Base-by-base conservation (phyloP, 1,140 invertebrate genomes). In the Glossosoma conforme region DNA sequence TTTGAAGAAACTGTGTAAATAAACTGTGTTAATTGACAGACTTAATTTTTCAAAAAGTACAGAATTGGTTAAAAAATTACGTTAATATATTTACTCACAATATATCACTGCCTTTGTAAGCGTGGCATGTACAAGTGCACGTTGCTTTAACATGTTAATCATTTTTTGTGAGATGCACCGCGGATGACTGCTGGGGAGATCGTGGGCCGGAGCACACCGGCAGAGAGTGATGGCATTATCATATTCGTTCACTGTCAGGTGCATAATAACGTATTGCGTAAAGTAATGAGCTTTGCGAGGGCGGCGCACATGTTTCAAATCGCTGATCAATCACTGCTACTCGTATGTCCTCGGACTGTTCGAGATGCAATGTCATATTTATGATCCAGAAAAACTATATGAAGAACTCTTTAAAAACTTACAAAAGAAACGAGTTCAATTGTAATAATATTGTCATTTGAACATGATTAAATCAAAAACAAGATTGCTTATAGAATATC, bases 81-180 rank as follows among this genome's bases (percentile, higher is more conserved):
- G n/a, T n/a, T n/a, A n/a, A n/a, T n/a, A 41, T 9, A 9, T 9
- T 41, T 17, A 20, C 38, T 41, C 17, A 21, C 8, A 20, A 5
- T 17, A 41, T 17, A 21, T 14, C 13, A 2, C 46, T 11, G 15
- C 20, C 35, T n/a, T 20, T 48, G 46, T 48, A 36, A 40, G 22
- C 36, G 24, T 8, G 10, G 9, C 22, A n/a, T 15, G 21, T 24
- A 18, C 22, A 20, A n/a, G 18, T 20, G 11, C 38, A 8, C 14
- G 8, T 19, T 24, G 5, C 37, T 17, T 52, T 44, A 52, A 52
- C 49, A 52, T 52, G 49, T 52, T 52, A 52, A 52, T 52, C 49
- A 35, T 44, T 44, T 50, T 50, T 28, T 50, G 20, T 50, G 37
- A 45, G 44, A 33, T 13, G 11, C 32, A 33, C 32, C n/a, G n/a